Base-by-base conservation (phyloP, 2,113 vertebrate genomes). In the Leucopsar rothschildi region DNA sequence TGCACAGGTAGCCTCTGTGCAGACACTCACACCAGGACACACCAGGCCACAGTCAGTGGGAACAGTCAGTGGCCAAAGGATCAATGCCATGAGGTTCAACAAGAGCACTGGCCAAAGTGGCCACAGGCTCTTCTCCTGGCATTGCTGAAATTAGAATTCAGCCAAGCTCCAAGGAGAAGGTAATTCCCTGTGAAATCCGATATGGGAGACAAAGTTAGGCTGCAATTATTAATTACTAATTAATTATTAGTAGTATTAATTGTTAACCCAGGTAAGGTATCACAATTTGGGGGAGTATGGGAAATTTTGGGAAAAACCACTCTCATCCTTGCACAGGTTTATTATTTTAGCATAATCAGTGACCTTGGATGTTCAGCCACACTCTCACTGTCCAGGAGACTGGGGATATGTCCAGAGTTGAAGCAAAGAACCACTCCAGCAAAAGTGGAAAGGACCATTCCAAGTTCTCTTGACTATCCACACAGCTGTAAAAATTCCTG, bases 151-250 rank as follows among this genome's bases (percentile, higher is more conserved):
- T 33, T 11, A 52, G 22, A 86, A 68, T 44, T 59, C 61, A 86
- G 17, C 16, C 31, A 50, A 27, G 17, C 18, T 77, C 53, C 39
- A 52, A 33, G 45, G 45, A 86, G 18, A 52, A 60, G 14, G 6
- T 20, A 37, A 77, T 42, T 40, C 45, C 53, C 12, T 15, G 5
- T 3, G 7, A 44, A 68, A 33, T 37, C 37, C 45, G 37, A 8
- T 6, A 5, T 23, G 18, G 33, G 33, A 57, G 16, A 24, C 0
- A 0, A n/a, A 12, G 47, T n/a, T 18, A 69, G 47, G n/a, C 47
- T 69, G 28, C 33, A 27, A n/a, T 52, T 23, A 23, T 3, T 40
- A 40, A 40, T 13, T 40, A 40, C 13, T 40, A 40, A 40, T 40
- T 40, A 40, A 40, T 40, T 40, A 40, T 40, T 40, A 40, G 39